phyloP scores from a whole-genome alignment of 2,888 invertebrate species.

The Eubasilissa splendida region DNA sequence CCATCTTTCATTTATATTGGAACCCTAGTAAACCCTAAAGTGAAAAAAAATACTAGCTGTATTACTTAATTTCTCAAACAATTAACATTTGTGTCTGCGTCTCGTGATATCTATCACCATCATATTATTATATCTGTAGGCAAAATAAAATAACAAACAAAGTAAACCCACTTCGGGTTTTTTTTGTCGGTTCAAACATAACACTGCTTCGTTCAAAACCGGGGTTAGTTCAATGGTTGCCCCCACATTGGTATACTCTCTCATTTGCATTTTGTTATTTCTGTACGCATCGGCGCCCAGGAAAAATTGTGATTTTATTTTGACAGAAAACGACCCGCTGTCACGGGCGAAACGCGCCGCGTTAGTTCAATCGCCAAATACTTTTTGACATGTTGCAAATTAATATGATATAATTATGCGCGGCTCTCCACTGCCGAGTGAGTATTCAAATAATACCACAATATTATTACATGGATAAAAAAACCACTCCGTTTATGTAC shows the following conservation, averaged over 20 bases:
- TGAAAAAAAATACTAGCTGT: too few species aligned
- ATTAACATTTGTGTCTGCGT: too few species aligned
- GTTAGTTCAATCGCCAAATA: constrained; percentile 15
- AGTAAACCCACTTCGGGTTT: too few species aligned
- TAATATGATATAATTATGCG: constrained; percentile 22
- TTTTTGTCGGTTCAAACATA: too few species aligned
- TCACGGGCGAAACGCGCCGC: constrained; percentile 5
- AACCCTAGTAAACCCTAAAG: too few species aligned
- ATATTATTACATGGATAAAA: background rate
- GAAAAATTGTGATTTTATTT: constrained; percentile 31
- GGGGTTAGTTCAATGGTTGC: background rate
- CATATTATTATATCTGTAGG: too few species aligned
- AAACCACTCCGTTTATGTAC: too few species aligned
- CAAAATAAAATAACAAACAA: too few species aligned
- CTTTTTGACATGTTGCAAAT: constrained; percentile 23
- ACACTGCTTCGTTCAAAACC: background rate
- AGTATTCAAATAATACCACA: background rate
- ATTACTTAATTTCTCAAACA: too few species aligned
- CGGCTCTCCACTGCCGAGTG: background rate
- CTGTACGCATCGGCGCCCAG: background rate
- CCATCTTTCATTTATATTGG: too few species aligned
- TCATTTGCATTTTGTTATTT: constrained; percentile 33
- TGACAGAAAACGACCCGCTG: constrained; percentile 13
- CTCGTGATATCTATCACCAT: too few species aligned
- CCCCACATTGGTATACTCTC: background rate